Conservation (phyloP, 1,140 invertebrate genomes). For the Drosophila albomicans region DNA sequence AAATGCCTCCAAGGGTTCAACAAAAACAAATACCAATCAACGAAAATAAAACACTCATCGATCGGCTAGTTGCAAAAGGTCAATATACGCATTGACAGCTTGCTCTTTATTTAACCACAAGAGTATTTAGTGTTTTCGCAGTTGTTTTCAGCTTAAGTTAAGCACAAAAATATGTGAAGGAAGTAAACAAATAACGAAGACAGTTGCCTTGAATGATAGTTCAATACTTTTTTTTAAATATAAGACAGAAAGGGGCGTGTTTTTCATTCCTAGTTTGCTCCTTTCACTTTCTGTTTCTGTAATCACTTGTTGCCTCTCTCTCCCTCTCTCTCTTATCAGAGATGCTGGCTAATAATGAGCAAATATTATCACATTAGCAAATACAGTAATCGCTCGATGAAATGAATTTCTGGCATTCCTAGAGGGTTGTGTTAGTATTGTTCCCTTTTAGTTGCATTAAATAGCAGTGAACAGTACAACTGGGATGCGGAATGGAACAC, state of each 20-base stretch:
- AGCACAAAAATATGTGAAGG: too few relatives aligned
- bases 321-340: not conserved
- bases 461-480: not conserved
- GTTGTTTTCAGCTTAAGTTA: not conserved
- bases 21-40: not conserved
- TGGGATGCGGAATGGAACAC: not conserved
- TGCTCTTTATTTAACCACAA: not conserved
- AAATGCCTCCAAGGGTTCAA: conserved; percentile 6
- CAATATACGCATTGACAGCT: not conserved
- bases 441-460: not conserved
- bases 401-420: not conserved
- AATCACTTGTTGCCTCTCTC: not conserved
- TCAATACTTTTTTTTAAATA: too few relatives aligned
- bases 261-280: not conserved
- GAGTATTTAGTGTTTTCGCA: not conserved
- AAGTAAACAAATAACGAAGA: too few relatives aligned
- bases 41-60: conserved; percentile 1
- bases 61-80: not conserved
- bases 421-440: too few relatives aligned
- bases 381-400: not conserved
- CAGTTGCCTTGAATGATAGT: too few relatives aligned
- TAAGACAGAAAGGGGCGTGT: too few relatives aligned
- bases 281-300: conserved; percentile 2
- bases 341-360: not conserved
- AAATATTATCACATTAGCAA: not conserved